Evolutionary conservation across 2,888 invertebrate genomes (phyloP).

Genomic region (Chrysolina oricalcia): DNA sequence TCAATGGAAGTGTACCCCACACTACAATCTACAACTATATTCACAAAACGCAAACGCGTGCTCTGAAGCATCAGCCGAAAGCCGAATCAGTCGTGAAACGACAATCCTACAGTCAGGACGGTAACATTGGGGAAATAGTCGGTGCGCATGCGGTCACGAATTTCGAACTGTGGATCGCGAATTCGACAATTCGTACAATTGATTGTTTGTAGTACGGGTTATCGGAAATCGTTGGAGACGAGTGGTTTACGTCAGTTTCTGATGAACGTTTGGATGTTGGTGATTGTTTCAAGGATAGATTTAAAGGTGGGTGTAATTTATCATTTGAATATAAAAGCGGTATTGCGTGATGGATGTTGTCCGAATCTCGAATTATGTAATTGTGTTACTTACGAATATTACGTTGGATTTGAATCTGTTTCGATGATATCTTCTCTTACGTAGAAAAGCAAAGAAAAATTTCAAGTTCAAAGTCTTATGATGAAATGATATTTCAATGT

Average conservation of each 20-base stretch:
- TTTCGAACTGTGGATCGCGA: not conserved
- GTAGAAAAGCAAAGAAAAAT: not conserved
- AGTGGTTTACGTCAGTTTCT: not conserved
- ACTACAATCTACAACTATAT: conserved; percentile 5
- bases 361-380: not conserved
- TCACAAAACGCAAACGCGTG: conserved; percentile 6
- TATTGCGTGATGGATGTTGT: not conserved
- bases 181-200: not conserved
- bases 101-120: not conserved
- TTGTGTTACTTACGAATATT: not conserved
- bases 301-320: not conserved
- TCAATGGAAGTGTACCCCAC: conserved; percentile 1
- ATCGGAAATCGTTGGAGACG: not conserved
- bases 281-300: not conserved
- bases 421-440: not conserved
- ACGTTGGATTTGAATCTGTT: not conserved
- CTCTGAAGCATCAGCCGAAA: not conserved
- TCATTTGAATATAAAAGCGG: not conserved
- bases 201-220: not conserved
- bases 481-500: no score
- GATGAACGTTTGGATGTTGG: not conserved
- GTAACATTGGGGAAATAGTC: not conserved
- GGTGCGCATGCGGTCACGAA: conserved; percentile 5
- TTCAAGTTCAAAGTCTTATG: no score
- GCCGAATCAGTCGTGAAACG: conserved; percentile 2